Percentiles rank a stretch among this genome's conserved stretches.
Evolutionary conservation across 2,888 invertebrate genomes (phyloP).

Genomic region (Cactoblastis cactorum): DNA sequence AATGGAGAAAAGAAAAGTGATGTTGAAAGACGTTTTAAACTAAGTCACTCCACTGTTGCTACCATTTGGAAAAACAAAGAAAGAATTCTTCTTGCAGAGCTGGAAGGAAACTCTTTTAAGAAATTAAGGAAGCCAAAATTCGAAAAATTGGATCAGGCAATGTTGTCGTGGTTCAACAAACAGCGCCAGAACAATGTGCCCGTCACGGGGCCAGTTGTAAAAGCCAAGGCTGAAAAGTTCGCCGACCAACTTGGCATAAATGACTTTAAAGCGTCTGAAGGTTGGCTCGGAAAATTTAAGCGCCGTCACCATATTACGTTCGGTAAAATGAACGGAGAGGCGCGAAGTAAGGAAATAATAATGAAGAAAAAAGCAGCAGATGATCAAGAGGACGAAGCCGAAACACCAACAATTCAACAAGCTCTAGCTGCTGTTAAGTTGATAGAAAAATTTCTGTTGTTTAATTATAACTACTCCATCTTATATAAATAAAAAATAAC

Average conservation of each 20-base stretch:
- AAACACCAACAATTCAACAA: no score
- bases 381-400: no score
- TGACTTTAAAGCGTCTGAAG: slow-evolving; percentile 31
- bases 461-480: not conserved
- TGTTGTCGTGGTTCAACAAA: slow-evolving; percentile 13
- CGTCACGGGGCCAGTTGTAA: slow-evolving; percentile 21
- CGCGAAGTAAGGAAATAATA: slow-evolving; percentile 18
- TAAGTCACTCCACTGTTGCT: slow-evolving; percentile 28
- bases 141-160: slow-evolving; percentile 24
- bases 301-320: slow-evolving; percentile 27
- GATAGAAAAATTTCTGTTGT: no score
- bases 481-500: no score
- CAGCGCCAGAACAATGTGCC: slow-evolving; percentile 33
- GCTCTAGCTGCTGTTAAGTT: no score
- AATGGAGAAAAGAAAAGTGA: slow-evolving; percentile 23
- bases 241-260: slow-evolving; percentile 28
- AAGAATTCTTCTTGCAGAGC: slow-evolving; percentile 28
- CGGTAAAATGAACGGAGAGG: slow-evolving; percentile 27
- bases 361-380: no score
- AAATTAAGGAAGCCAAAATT: slow-evolving; percentile 33
- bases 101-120: slow-evolving; percentile 27
- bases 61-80: slow-evolving; percentile 33
- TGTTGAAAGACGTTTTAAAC: slow-evolving; percentile 26
- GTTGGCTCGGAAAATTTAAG: slow-evolving; percentile 34
- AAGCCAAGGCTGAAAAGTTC: slow-evolving; percentile 17